Evolutionary conservation across 2,113 vertebrate species (phyloP).

Genomic region (Merops nubicus): DNA sequence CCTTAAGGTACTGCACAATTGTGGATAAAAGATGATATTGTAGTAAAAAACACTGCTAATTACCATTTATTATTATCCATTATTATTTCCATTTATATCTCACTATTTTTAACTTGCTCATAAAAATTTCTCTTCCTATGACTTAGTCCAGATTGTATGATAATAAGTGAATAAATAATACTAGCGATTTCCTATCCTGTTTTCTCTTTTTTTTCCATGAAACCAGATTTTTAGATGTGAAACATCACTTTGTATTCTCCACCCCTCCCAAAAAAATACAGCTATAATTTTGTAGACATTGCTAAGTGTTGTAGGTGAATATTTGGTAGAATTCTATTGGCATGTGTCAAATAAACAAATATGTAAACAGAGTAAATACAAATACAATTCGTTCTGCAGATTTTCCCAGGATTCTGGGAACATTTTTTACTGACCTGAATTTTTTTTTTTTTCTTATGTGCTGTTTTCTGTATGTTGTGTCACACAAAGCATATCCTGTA

Average conservation of each 20-base stretch:
- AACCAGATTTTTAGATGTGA: constrained; percentile 46
- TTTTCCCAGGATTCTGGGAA: constrained; percentile 37
- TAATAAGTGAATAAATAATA: constrained; percentile 75
- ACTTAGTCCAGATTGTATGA: constrained; percentile 72
- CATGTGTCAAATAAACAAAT: constrained; percentile 46
- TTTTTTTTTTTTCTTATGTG: neutral
- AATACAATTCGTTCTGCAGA: constrained; percentile 35
- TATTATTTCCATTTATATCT: constrained; percentile 51
- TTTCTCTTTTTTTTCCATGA: constrained; percentile 15
- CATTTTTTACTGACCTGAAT: constrained; percentile 41
- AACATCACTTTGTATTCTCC: constrained; percentile 45
- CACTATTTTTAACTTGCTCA: constrained; percentile 74
- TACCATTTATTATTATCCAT: constrained; percentile 23
- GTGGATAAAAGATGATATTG: neutral
- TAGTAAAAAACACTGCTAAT: constrained; percentile 30
- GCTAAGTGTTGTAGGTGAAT: constrained; percentile 45
- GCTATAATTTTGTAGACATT: constrained; percentile 22
- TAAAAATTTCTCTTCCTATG: constrained; percentile 67
- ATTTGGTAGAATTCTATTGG: constrained; percentile 12
- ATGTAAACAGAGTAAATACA: constrained; percentile 13
- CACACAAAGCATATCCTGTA: constrained; percentile 53
- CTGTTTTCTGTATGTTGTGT: constrained; percentile 22
- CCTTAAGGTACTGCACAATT: neutral
- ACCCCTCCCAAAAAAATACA: constrained; percentile 7
- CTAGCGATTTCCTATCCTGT: neutral